phyloP scores from a whole-genome alignment of 2,797 vertebrate genomes.

The Hirundo rustica region DNA sequence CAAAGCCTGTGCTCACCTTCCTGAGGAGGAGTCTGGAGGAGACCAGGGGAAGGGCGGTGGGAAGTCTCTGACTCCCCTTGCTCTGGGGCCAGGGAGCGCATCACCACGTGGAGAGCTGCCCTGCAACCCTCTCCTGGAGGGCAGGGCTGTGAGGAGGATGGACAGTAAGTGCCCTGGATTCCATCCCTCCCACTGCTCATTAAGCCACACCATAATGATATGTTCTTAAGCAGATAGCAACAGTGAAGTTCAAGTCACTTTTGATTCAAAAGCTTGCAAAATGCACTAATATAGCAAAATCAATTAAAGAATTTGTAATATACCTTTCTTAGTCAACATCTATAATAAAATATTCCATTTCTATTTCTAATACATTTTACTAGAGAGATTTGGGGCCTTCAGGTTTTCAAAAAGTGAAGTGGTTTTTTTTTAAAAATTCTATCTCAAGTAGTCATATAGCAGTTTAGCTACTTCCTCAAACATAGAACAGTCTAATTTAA shows the following conservation, averaged over 20 bases:
- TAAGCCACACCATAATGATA: neutral
- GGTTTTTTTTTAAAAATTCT: neutral
- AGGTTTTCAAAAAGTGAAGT: neutral
- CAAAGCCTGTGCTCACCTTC: neutral
- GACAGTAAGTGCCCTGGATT: neutral
- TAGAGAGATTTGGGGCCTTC: neutral
- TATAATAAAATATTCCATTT: neutral
- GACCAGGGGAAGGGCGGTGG: rapidly evolving
- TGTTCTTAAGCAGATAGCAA: neutral
- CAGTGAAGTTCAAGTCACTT: neutral
- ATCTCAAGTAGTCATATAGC: neutral
- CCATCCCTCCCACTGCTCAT: neutral
- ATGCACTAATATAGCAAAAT: neutral
- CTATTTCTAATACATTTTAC: neutral
- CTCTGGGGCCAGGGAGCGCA: neutral
- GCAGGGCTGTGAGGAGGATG: neutral
- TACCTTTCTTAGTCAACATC: neutral
- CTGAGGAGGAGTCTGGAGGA: neutral
- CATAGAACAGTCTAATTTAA: neutral
- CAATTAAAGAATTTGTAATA: neutral
- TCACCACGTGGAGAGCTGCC: rapidly evolving
- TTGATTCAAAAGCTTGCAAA: neutral
- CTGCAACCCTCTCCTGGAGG: neutral
- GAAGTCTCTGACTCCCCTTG: rapidly evolving
- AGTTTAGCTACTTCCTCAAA: conserved; percentile 6